A percentile compares a stretch with the other conserved stretches of the same genome.
These are phyloP conservation scores for Eupleurogrammus muticus DNA, from an alignment of 2,797 vertebrate species.

Conservation along the genomic window DNA sequence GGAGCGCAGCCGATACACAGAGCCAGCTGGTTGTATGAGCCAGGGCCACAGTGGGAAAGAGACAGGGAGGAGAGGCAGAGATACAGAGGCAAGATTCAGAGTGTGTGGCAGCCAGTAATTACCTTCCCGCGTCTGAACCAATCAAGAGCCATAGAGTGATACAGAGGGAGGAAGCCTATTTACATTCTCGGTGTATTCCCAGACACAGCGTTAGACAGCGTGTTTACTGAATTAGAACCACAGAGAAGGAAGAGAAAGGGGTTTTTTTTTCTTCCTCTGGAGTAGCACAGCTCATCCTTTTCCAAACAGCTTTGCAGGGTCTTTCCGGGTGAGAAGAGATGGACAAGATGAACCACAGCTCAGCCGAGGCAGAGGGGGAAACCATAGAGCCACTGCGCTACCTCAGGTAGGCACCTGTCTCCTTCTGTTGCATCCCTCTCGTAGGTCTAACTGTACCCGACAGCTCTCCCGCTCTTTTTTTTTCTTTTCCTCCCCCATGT, in stretches of 20 bases:
- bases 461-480: neutral
- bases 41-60: conserved; percentile 63
- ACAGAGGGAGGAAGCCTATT: conserved; percentile 56
- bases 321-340: conserved; percentile 60
- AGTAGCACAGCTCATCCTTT: conserved; percentile 60
- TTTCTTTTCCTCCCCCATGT: neutral
- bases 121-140: conserved; percentile 59
- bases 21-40: conserved; percentile 73
- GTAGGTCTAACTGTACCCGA: neutral
- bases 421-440: neutral
- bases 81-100: conserved; percentile 55
- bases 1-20: conserved; percentile 75
- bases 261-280: conserved; percentile 53
- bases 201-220: conserved; percentile 55
- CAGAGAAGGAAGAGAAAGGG: conserved; percentile 54
- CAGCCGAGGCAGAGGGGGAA: conserved; percentile 82
- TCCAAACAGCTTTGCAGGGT: conserved; percentile 45
- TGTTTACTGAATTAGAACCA: conserved; percentile 58
- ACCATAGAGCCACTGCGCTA: conserved; percentile 84
- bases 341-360: conserved; percentile 87
- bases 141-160: conserved; percentile 57
- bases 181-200: conserved; percentile 53
- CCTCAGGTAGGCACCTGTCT: conserved; percentile 81
- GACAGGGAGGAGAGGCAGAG: conserved; percentile 51
- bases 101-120: conserved; percentile 58